These are phyloP conservation scores for Acleris sparsana DNA, from an alignment of 2,888 invertebrate genomes.

Conservation along the genomic window DNA sequence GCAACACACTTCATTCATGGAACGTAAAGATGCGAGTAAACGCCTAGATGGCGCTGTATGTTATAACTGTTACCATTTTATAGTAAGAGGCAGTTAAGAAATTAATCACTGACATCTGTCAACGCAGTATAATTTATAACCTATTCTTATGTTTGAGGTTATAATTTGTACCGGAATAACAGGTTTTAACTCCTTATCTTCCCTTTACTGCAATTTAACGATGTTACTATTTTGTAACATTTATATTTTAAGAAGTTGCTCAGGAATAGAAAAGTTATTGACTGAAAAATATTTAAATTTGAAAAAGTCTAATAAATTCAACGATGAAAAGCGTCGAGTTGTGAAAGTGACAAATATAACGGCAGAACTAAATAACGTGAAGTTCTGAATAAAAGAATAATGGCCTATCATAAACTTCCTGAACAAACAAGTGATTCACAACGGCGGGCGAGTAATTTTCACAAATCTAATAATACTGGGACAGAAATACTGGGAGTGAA, in stretches of 20 bases:
- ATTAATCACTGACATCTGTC: no score
- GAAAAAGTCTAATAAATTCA: conserved; percentile 14
- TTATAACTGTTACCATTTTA: neutral
- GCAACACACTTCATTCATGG: neutral
- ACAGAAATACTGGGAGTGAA: conserved; percentile 64
- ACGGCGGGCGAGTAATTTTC: conserved; percentile 50
- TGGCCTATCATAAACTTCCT: conserved; percentile 41
- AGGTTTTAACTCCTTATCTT: no score
- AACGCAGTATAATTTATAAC: no score
- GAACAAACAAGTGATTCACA: conserved; percentile 43
- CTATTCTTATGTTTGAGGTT: no score
- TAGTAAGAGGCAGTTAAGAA: no score
- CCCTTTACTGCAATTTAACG: no score
- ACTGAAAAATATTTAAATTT: neutral
- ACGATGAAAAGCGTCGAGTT: conserved; percentile 15
- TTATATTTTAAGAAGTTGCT: no score
- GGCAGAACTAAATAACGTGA: conserved; percentile 35
- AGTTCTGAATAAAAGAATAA: conserved; percentile 41
- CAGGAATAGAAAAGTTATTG: conserved; percentile 2
- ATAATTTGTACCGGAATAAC: no score
- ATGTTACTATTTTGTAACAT: no score
- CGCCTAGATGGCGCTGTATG: conserved; percentile 27
- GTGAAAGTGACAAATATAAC: conserved; percentile 26
- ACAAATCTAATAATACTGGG: conserved; percentile 61
- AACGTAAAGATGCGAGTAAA: conserved; percentile 5